Evolutionary conservation across 1,140 invertebrate species (phyloP).

Genomic region (Drosophila repletoides): DNA sequence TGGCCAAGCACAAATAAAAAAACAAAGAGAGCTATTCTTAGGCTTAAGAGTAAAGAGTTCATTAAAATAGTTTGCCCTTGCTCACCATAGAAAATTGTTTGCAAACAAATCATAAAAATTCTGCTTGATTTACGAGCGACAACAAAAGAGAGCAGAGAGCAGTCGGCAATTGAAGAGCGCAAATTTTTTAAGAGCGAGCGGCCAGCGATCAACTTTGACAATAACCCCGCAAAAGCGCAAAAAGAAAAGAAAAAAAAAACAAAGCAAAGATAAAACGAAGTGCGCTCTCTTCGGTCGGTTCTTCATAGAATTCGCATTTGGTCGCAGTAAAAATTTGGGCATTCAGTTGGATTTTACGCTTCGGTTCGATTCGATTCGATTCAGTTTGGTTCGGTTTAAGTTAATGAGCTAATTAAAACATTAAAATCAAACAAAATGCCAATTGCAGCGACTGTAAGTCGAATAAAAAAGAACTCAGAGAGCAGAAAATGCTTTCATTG

Average conservation of each 20-base stretch:
- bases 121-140: slow-evolving; percentile 31
- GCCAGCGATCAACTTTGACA: slow-evolving; percentile 8
- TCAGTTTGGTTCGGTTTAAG: slow-evolving; percentile 35
- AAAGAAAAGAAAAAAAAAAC: slow-evolving; percentile 1
- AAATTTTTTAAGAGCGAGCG: background rate
- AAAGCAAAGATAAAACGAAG: slow-evolving; percentile 7
- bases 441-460: slow-evolving; percentile 51
- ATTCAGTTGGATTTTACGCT: slow-evolving; percentile 31
- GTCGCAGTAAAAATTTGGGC: slow-evolving; percentile 6
- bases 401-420: slow-evolving; percentile 64
- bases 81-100: slow-evolving; percentile 27
- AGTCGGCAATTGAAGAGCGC: background rate
- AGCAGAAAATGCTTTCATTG: background rate
- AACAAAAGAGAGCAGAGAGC: slow-evolving; percentile 18
- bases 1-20: slow-evolving; percentile 5
- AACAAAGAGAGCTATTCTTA: background rate
- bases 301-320: background rate
- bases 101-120: slow-evolving; percentile 44
- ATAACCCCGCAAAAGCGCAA: background rate
- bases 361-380: slow-evolving; percentile 10
- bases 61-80: slow-evolving; percentile 7
- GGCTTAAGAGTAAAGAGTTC: background rate
- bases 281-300: slow-evolving; percentile 1
- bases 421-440: slow-evolving; percentile 53
- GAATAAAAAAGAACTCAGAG: background rate